phyloP scores from a whole-genome alignment of 2,797 vertebrate genomes.

The Cuculus canorus region DNA sequence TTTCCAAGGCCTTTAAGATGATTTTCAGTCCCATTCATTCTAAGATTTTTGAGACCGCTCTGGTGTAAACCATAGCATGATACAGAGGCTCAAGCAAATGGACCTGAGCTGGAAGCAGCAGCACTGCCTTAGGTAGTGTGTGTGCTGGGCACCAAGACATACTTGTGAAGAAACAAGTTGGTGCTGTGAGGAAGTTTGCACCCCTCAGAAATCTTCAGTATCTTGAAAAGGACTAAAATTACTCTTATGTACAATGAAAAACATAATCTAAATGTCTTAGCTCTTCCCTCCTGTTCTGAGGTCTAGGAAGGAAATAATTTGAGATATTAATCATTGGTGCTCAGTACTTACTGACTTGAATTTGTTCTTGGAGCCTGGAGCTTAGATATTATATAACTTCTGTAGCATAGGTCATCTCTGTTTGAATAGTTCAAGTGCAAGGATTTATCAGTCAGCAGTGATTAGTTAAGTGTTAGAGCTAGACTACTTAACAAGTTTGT shows the following conservation, averaged over 20 bases:
- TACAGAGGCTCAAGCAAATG: neutral
- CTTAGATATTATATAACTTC: neutral
- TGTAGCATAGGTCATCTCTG: neutral
- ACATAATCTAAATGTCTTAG: neutral
- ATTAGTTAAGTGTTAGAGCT: neutral
- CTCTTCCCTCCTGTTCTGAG: neutral
- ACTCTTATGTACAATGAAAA: neutral
- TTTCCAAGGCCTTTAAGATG: neutral
- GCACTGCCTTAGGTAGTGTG: neutral
- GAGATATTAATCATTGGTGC: neutral
- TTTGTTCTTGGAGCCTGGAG: neutral
- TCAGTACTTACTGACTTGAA: neutral
- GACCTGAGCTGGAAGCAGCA: neutral
- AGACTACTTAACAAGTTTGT: neutral
- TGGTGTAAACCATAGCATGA: neutral
- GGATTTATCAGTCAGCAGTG: neutral
- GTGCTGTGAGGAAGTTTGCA: neutral
- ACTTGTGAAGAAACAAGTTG: neutral
- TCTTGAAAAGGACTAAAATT: neutral
- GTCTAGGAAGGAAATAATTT: neutral
- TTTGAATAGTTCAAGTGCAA: neutral
- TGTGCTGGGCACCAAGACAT: neutral
- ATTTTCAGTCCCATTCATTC: neutral
- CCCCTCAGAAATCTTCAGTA: neutral
- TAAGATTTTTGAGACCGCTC: neutral